Conservation (phyloP, 2,113 vertebrate genomes). For the Cettia cetti region DNA sequence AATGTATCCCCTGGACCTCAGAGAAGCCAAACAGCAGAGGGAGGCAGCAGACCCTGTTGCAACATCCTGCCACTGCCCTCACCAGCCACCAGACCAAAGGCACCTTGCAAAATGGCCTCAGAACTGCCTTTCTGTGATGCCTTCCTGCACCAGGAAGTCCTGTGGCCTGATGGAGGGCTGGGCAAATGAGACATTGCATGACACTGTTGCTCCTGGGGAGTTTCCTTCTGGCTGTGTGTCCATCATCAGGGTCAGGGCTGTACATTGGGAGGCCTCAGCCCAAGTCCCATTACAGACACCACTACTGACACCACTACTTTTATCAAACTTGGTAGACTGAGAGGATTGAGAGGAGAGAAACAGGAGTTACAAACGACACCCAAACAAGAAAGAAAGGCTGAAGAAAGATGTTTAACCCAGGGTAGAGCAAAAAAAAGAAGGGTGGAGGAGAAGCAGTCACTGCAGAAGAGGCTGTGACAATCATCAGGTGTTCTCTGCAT, state of each 20-base stretch:
- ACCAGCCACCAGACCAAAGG: not conserved
- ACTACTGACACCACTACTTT: not conserved
- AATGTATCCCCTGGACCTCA: not conserved
- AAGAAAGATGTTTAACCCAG: not conserved
- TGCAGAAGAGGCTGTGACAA: not conserved
- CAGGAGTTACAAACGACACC: not conserved
- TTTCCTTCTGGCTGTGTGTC: not conserved
- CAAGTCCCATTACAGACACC: not conserved
- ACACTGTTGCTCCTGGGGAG: not conserved
- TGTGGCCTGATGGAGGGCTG: not conserved
- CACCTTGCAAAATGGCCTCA: not conserved
- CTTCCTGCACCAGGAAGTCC: rapidly evolving
- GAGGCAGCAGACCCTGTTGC: not conserved
- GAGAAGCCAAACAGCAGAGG: not conserved
- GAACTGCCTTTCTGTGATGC: not conserved
- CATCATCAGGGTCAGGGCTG: not conserved
- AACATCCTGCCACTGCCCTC: not conserved
- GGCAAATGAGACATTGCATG: rapidly evolving
- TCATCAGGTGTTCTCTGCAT: not conserved
- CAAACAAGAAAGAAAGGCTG: not conserved
- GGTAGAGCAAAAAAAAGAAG: not conserved
- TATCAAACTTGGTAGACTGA: not conserved
- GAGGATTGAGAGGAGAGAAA: not conserved
- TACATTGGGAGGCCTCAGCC: not conserved
- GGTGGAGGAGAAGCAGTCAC: not conserved